phyloP scores from a whole-genome alignment of 1,140 invertebrate genomes.

The Eumaeus atala region DNA sequence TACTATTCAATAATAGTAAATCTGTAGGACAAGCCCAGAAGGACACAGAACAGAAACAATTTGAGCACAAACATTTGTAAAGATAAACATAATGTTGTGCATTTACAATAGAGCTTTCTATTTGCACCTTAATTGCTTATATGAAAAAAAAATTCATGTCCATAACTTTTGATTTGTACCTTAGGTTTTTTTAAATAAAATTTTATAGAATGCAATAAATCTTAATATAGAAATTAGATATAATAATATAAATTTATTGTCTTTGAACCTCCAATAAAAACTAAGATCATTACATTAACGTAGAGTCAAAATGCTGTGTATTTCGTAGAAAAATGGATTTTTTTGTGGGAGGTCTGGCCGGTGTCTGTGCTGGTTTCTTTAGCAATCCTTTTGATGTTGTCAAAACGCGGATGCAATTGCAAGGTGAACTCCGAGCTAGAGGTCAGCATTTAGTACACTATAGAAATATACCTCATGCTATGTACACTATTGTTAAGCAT shows the following conservation, averaged over 20 bases:
- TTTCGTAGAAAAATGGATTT: conserved; percentile 77
- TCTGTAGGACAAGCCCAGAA: too few species aligned
- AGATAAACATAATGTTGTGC: too few species aligned
- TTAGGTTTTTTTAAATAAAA: too few species aligned
- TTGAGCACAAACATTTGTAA: too few species aligned
- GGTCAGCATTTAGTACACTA: conserved; percentile 80
- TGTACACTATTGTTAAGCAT: conserved; percentile 78
- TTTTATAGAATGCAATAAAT: too few species aligned
- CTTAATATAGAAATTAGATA: too few species aligned
- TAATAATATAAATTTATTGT: neutral
- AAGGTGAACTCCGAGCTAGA: conserved; percentile 86
- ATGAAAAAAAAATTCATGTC: too few species aligned
- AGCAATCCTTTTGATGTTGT: conserved; percentile 84
- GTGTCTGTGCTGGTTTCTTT: conserved; percentile 80
- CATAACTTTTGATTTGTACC: too few species aligned
- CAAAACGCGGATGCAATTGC: conserved; percentile 91
- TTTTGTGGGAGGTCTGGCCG: conserved; percentile 79
- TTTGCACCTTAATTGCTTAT: too few species aligned
- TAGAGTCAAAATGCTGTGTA: conserved; percentile 10
- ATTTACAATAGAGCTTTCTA: too few species aligned
- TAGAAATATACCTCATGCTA: conserved; percentile 83
- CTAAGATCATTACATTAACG: neutral
- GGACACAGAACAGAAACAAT: too few species aligned
- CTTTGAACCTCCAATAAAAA: neutral
- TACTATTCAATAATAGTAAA: too few species aligned